These are phyloP conservation scores for Zoanthus solanderi DNA, from an alignment of 92 coral and sea anemone species.

Conservation along the genomic window DNA sequence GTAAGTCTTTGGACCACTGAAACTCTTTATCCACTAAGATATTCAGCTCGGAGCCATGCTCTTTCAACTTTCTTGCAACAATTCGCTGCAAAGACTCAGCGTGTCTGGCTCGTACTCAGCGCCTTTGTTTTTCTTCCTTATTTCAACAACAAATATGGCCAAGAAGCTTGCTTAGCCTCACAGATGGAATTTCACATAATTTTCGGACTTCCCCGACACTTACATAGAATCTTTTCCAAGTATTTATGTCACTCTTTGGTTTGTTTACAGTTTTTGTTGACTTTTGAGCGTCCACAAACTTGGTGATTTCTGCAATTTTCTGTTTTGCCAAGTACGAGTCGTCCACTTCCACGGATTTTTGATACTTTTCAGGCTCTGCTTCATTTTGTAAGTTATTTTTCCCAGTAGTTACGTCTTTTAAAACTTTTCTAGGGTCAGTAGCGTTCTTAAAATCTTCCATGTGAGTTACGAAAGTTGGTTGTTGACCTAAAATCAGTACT, in stretches of 20 bases:
- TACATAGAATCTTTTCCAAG: too few species aligned
- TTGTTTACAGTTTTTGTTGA: too few species aligned
- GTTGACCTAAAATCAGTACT: too few species aligned
- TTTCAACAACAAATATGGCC: too few species aligned
- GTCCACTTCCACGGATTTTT: neutral
- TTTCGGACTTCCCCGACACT: too few species aligned
- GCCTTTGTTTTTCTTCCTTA: too few species aligned
- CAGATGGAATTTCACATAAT: too few species aligned
- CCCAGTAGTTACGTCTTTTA: neutral
- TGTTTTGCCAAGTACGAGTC: constrained; percentile 6
- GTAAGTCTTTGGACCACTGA: constrained; percentile 11
- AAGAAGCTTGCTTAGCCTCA: too few species aligned
- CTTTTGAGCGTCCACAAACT: neutral
- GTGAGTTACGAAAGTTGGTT: neutral
- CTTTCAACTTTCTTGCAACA: neutral
- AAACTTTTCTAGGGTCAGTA: neutral
- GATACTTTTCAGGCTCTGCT: neutral
- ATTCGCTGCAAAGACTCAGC: too few species aligned
- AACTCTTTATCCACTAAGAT: constrained; percentile 36
- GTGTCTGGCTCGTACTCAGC: too few species aligned
- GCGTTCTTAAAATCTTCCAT: neutral
- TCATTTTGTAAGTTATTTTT: neutral
- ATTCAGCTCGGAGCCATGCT: constrained; percentile 24
- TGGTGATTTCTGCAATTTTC: neutral
- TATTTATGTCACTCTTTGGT: too few species aligned